Percentiles rank a stretch among this genome's conserved stretches.
These are phyloP conservation scores for Pterocles orientalis DNA, from an alignment of 2,113 vertebrate genomes.

Conservation along the genomic window DNA sequence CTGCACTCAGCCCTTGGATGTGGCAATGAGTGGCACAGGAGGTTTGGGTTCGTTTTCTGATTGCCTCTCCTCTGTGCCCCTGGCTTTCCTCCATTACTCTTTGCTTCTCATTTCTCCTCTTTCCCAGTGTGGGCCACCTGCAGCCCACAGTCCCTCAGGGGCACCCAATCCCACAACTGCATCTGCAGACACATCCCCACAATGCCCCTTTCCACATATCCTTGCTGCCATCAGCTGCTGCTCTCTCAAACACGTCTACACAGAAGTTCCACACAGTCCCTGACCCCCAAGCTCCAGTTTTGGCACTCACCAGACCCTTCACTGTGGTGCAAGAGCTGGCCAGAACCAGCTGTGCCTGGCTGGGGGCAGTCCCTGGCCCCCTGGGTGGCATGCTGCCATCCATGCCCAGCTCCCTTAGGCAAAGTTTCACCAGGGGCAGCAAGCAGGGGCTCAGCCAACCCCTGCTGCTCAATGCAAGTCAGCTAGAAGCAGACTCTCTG, in stretches of 20 bases:
- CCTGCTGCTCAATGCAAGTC: background rate
- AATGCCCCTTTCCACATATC: background rate
- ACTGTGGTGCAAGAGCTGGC: background rate
- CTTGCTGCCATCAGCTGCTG: background rate
- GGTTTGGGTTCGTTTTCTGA: background rate
- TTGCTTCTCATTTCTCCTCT: background rate
- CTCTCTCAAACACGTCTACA: background rate
- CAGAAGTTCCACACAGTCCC: background rate
- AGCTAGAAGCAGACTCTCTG: background rate
- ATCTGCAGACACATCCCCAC: background rate
- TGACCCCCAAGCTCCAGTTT: too few species aligned
- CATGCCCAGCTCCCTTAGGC: accelerated
- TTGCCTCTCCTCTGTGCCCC: background rate
- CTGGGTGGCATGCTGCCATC: background rate
- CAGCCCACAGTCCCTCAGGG: background rate
- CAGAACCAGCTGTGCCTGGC: background rate
- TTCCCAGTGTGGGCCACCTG: background rate
- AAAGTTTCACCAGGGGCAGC: too few species aligned
- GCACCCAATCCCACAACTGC: background rate
- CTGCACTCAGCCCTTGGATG: background rate
- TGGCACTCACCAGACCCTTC: accelerated
- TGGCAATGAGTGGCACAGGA: background rate
- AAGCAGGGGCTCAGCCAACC: background rate
- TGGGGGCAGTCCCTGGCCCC: too few species aligned
- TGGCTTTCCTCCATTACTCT: background rate